Conservation (phyloP, 2,888 invertebrate species). For the Chymomyza procnemis region DNA sequence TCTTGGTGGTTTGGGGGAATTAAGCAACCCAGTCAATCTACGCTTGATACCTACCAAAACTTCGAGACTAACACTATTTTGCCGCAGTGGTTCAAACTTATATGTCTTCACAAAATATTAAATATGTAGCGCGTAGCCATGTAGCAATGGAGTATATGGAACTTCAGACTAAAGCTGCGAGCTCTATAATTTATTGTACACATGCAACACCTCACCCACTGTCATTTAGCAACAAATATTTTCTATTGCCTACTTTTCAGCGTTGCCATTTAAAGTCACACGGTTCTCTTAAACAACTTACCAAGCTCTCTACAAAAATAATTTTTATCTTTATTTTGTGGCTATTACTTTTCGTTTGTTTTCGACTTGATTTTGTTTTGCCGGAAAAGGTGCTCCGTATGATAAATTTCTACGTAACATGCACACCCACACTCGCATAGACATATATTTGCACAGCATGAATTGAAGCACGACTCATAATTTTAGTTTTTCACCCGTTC, state of each 20-base stretch:
- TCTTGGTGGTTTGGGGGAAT: too few species aligned
- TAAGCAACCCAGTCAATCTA: too few species aligned
- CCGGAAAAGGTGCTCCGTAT: conserved; percentile 9
- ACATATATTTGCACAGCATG: background rate
- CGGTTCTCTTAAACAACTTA: background rate
- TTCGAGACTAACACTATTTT: too few species aligned
- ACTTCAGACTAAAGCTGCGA: too few species aligned
- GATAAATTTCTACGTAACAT: conserved; percentile 60
- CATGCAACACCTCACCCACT: background rate
- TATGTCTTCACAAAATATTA: too few species aligned
- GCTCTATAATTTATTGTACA: too few species aligned
- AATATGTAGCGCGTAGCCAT: too few species aligned
- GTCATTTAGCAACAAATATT: background rate
- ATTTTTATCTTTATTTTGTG: too few species aligned
- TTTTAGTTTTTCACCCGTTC: background rate
- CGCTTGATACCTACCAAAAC: too few species aligned
- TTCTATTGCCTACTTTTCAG: background rate
- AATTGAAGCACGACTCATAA: background rate
- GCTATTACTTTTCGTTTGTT: background rate
- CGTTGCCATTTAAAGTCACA: background rate
- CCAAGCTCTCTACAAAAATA: too few species aligned
- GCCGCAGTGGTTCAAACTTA: too few species aligned
- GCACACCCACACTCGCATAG: conserved; percentile 18
- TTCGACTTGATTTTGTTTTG: conserved; percentile 2
- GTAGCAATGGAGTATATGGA: too few species aligned